Evolutionary conservation across 1,140 invertebrate species (phyloP).

Genomic region (Dendrolimus punctatus): DNA sequence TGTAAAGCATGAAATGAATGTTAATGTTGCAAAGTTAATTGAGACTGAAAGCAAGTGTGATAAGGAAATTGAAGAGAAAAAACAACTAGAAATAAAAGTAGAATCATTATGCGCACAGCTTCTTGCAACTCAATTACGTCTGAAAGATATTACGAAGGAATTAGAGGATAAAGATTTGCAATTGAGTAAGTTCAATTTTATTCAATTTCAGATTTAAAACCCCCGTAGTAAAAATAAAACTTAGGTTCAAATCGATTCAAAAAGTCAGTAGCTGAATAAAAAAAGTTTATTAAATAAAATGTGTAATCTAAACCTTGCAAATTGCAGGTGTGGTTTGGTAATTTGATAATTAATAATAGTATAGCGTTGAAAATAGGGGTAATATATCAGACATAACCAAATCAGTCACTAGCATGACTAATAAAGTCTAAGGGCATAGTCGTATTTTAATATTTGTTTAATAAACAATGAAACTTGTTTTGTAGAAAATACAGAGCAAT

Average conservation of each 20-base stretch:
- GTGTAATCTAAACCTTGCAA: too few species aligned
- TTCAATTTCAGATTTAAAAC: too few species aligned
- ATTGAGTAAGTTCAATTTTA: slow-evolving; percentile 18
- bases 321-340: too few species aligned
- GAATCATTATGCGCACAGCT: slow-evolving; percentile 31
- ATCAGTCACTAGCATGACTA: too few species aligned
- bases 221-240: too few species aligned
- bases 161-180: slow-evolving; percentile 27
- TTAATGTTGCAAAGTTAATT: slow-evolving; percentile 33
- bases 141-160: slow-evolving; percentile 27
- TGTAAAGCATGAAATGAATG: slow-evolving; percentile 37
- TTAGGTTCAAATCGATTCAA: background rate
- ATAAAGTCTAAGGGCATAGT: too few species aligned
- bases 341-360: too few species aligned
- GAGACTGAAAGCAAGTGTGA: slow-evolving; percentile 46
- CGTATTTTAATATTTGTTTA: background rate
- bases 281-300: too few species aligned
- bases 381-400: too few species aligned
- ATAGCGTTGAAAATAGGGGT: too few species aligned
- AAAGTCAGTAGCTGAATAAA: background rate
- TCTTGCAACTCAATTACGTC: slow-evolving; percentile 29
- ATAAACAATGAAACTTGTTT: background rate
- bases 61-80: slow-evolving; percentile 32
- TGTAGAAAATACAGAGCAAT: slow-evolving; percentile 21
- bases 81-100: slow-evolving; percentile 29